Percentiles rank a stretch among this genome's conserved stretches.
Evolutionary conservation across 2,113 vertebrate species (phyloP).

Genomic region (Rattus rattus): DNA sequence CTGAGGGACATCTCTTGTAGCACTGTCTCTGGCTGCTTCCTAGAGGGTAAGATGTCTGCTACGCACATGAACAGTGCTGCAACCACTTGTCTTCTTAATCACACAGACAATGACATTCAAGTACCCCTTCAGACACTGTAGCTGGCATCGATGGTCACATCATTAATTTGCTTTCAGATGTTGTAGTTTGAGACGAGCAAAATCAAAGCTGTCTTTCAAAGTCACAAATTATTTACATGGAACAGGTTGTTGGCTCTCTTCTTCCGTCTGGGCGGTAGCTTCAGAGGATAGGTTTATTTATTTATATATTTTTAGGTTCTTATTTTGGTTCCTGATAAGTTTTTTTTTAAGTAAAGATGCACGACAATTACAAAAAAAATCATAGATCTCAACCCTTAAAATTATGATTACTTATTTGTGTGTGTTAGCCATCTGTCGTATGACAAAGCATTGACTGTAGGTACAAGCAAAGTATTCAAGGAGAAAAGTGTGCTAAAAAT

Average conservation of each 20-base stretch:
- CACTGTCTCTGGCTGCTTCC: slow-evolving; percentile 10
- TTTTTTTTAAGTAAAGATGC: neutral
- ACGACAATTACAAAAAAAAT: neutral
- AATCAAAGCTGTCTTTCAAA: slow-evolving; percentile 35
- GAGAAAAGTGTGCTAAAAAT: neutral
- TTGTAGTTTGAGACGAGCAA: slow-evolving; percentile 21
- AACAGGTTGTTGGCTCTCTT: neutral
- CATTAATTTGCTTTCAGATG: slow-evolving; percentile 39
- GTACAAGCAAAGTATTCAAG: slow-evolving; percentile 1
- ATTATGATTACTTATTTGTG: slow-evolving; percentile 11
- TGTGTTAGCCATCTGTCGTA: neutral
- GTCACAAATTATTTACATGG: neutral
- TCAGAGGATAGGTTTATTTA: slow-evolving; percentile 5
- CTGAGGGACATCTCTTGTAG: slow-evolving; percentile 35
- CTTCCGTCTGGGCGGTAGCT: neutral
- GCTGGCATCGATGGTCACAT: slow-evolving; percentile 4
- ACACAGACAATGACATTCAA: slow-evolving; percentile 53
- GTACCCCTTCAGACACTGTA: neutral
- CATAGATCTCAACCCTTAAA: slow-evolving; percentile 38
- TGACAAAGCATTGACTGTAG: neutral
- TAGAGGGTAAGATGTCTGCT: slow-evolving; percentile 47
- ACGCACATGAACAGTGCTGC: neutral
- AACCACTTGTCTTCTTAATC: neutral
- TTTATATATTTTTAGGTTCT: too few relatives aligned
- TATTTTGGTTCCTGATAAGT: neutral